phyloP scores from a whole-genome alignment of 2,113 vertebrate genomes.

The Rhegmatorhina hoffmannsi region DNA sequence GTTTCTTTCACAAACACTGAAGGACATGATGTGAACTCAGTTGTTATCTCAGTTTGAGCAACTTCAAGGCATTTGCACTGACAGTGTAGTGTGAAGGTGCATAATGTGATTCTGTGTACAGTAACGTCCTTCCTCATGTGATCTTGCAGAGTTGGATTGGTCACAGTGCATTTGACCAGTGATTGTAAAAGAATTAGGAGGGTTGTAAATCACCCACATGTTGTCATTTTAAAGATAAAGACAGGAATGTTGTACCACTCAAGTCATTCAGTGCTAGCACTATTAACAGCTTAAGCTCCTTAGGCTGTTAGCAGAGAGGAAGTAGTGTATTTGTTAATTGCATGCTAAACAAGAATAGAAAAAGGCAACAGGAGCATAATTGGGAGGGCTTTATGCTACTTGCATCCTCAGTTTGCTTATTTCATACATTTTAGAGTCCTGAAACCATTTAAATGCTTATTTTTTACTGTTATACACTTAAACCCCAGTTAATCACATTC shows the following conservation, averaged over 20 bases:
- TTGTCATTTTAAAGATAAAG: conserved; percentile 71
- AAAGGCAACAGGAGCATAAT: conserved; percentile 41
- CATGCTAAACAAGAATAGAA: conserved; percentile 61
- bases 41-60: not conserved
- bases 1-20: not conserved
- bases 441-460: conserved; percentile 37
- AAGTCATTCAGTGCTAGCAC: conserved; percentile 25
- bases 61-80: conserved; percentile 21
- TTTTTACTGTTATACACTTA: not conserved
- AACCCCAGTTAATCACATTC: not conserved
- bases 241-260: conserved; percentile 57
- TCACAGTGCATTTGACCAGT: conserved; percentile 47
- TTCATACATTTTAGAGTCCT: conserved; percentile 57
- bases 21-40: not conserved
- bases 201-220: conserved; percentile 61
- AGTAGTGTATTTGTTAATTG: conserved; percentile 75
- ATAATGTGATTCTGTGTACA: conserved; percentile 11
- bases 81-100: conserved; percentile 18
- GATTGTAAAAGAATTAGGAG: conserved; percentile 62
- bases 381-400: conserved; percentile 14
- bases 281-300: conserved; percentile 55
- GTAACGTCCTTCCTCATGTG: conserved; percentile 34
- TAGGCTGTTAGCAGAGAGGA: conserved; percentile 67
- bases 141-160: conserved; percentile 27
- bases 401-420: conserved; percentile 37